Conservation (phyloP, 2,113 vertebrate genomes). For the Strix aluco region DNA sequence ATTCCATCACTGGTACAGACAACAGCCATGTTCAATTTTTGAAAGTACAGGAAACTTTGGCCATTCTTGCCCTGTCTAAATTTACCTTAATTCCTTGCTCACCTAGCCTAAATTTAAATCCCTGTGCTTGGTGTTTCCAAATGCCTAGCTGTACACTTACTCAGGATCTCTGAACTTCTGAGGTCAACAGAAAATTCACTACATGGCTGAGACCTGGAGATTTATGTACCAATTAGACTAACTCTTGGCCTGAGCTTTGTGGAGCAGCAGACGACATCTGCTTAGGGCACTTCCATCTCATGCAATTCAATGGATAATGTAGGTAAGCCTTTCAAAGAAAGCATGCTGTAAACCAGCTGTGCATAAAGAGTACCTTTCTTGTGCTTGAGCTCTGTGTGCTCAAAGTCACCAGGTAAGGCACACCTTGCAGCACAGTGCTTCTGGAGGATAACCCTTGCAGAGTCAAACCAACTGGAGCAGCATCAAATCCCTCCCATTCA, state of each 20-base stretch:
- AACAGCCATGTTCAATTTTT: background rate
- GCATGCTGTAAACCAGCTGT: accelerated
- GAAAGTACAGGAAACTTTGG: background rate
- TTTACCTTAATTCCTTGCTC: background rate
- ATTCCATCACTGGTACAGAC: background rate
- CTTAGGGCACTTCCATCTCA: background rate
- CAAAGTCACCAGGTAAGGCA: background rate
- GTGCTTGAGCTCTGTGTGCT: background rate
- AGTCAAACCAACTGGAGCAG: background rate
- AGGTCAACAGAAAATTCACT: background rate
- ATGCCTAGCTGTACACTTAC: background rate
- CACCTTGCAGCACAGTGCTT: background rate
- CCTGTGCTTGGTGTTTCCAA: background rate
- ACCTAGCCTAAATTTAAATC: background rate
- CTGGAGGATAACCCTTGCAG: background rate
- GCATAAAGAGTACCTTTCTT: background rate
- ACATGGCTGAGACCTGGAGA: background rate
- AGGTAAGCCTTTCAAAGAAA: background rate
- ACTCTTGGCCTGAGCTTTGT: background rate
- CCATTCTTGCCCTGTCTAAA: background rate
- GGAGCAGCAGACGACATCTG: background rate
- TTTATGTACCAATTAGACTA: background rate
- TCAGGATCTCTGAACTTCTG: background rate
- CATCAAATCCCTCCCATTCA: background rate
- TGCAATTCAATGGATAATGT: background rate